Conservation (phyloP, 2,888 invertebrate genomes). For the Heliconius charithonia region DNA sequence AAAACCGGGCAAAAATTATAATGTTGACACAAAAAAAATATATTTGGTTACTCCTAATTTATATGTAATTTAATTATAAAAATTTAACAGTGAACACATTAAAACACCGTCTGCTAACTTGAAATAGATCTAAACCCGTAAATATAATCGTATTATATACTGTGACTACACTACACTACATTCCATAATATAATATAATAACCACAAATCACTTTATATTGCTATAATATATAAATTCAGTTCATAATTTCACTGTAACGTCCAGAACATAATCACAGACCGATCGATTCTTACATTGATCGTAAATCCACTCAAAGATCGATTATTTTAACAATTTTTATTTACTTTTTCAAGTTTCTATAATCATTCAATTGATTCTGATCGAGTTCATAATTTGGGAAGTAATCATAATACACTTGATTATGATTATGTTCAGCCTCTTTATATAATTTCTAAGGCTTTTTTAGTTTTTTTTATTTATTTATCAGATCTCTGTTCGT, state of each 20-base stretch:
- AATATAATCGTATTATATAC: conserved; percentile 70
- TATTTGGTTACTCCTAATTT: conserved; percentile 73
- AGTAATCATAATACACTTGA: conserved; percentile 14
- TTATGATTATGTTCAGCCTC: conserved; percentile 40
- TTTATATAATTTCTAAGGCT: conserved; percentile 11
- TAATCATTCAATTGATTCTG: conserved; percentile 31
- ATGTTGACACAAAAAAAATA: conserved; percentile 56
- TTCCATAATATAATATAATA: conserved; percentile 49
- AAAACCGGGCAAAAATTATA: conserved; percentile 69
- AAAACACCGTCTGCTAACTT: conserved; percentile 72
- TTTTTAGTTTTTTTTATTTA: conserved; percentile 54
- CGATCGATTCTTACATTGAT: conserved; percentile 23
- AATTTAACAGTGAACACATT: conserved; percentile 79
- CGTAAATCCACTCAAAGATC: conserved; percentile 18
- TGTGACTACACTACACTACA: conserved; percentile 58
- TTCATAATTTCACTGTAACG: conserved; percentile 48
- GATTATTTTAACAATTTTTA: not conserved
- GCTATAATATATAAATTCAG: conserved; percentile 49
- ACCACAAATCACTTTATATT: conserved; percentile 50
- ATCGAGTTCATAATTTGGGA: conserved; percentile 6
- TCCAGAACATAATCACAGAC: conserved; percentile 35
- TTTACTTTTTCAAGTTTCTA: conserved; percentile 9
- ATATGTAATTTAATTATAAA: conserved; percentile 58
- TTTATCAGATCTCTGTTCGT: conserved; percentile 80
- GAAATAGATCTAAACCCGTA: conserved; percentile 82